These are phyloP conservation scores for Cryptoprocta ferox DNA, from an alignment of 2,797 vertebrate genomes.

Conservation along the genomic window DNA sequence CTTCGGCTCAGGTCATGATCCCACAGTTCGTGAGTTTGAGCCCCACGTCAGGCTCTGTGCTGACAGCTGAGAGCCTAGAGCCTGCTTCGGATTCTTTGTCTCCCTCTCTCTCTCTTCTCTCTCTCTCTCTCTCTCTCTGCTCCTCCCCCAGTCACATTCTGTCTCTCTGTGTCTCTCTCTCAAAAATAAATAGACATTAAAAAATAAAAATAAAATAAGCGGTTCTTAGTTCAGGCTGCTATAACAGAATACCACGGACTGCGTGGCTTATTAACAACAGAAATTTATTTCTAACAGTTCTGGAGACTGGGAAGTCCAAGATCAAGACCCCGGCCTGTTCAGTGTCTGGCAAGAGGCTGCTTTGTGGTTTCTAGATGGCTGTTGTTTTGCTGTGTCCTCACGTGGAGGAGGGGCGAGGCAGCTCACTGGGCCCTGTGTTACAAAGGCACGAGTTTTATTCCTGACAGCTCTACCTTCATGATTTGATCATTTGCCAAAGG, in stretches of 20 bases:
- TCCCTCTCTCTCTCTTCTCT: too few relatives aligned
- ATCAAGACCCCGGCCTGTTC: not conserved
- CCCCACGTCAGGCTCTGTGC: too few relatives aligned
- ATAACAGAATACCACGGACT: not conserved
- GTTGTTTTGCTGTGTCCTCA: not conserved
- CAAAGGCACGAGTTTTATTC: not conserved
- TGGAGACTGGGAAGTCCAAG: not conserved
- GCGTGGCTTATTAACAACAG: not conserved
- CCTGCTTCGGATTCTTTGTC: too few relatives aligned
- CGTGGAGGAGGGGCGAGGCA: not conserved
- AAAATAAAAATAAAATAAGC: not conserved
- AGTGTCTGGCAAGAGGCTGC: not conserved
- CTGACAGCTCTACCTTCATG: not conserved
- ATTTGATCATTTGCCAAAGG: not conserved
- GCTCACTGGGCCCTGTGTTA: not conserved
- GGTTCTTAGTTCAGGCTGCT: not conserved
- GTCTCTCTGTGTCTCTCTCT: too few relatives aligned
- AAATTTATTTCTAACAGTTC: not conserved
- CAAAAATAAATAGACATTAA: too few relatives aligned
- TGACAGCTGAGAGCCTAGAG: too few relatives aligned
- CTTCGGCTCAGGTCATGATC: too few relatives aligned
- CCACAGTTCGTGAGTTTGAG: too few relatives aligned
- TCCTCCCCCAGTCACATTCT: too few relatives aligned
- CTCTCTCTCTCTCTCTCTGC: too few relatives aligned
- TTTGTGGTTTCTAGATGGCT: not conserved